Base-by-base conservation (phyloP, 2,888 invertebrate genomes). In the Drosophila paranaensis region DNA sequence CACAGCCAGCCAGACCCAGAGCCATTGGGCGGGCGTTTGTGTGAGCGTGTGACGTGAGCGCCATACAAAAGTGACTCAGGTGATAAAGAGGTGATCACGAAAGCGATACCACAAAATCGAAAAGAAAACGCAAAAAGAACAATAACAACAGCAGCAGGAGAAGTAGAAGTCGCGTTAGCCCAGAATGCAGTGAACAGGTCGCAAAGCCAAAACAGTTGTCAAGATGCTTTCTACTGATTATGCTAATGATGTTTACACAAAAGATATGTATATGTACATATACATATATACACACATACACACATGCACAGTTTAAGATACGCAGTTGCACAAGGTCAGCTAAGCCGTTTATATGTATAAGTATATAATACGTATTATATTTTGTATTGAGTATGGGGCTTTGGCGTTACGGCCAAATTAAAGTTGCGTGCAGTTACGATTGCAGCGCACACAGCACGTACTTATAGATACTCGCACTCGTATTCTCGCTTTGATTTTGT, bases 61-160 rank as follows among this genome's bases (percentile, higher is more conserved):
- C 68, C 78, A 78, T 88, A 79, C 69, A 61, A 73, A 84, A 67
- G 80, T 86, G 84, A 88, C 79, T 88, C 84, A 88, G 87, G 85
- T 84, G 84, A 88, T 87, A 88, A 88, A 84, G 82, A 65, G 69
- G n/a, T 74, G 82, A 84, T 87, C 87, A 78, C 79, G 70, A 63
- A 64, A 64, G 56, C 74, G 63, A 76, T 66, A 69, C 61, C 43
- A 74, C 48, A 53, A 46, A 37, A 37, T 35, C 43, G 46, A 56
- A 69, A 62, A 54, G 25, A 42, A 53, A 65, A 46, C 35, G 11
- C 43, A 60, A 51, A 11, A 40, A 48, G 39, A 53, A 33, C 33
- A 56, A 48, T 39, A 45, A 45, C 25, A 14, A 25, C 10, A 30
- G n/a, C 8, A 51, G 35, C 14, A 14, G 9, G 13, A 25, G 11